These are phyloP conservation scores for Itoplectis maculator DNA, from an alignment of 2,888 invertebrate genomes.

Conservation along the genomic window DNA sequence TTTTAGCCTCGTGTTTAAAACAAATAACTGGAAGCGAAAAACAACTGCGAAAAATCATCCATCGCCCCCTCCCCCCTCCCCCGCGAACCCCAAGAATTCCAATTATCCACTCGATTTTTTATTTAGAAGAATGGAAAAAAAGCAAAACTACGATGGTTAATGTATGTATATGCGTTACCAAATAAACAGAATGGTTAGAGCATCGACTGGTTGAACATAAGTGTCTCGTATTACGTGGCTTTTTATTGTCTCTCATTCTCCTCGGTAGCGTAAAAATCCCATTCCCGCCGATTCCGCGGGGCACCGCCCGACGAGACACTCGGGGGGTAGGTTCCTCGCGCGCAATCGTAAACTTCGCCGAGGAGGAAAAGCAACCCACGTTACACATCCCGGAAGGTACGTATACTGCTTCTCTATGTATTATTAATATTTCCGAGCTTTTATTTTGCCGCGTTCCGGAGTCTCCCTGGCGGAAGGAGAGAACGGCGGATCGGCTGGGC, in stretches of 20 bases:
- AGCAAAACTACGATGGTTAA: conserved; percentile 73
- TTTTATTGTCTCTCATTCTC: not conserved
- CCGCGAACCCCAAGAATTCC: conserved; percentile 21
- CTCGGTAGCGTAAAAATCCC: not conserved
- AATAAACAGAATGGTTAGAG: conserved; percentile 83
- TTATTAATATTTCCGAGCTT: conserved; percentile 25
- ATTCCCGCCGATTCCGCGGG: not conserved
- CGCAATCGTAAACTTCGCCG: conserved; percentile 15
- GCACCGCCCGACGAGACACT: not conserved
- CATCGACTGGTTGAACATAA: conserved; percentile 69
- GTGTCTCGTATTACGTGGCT: not conserved
- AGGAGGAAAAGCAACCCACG: not conserved
- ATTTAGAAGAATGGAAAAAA: conserved; percentile 33
- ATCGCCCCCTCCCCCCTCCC: too few species aligned
- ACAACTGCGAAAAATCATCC: not conserved
- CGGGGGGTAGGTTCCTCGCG: not conserved
- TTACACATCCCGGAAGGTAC: conserved; percentile 6
- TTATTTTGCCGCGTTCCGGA: not conserved
- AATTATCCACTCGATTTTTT: conserved; percentile 60
- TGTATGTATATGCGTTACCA: conserved; percentile 83
- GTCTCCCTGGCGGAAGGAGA: not conserved
- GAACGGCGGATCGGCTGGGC: not conserved
- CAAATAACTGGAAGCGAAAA: not conserved
- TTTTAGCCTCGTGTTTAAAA: conserved; percentile 75
- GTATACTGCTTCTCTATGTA: conserved; percentile 16